Evolutionary conservation across 2,797 vertebrate genomes (phyloP).

Genomic region (Ceryle rudis): DNA sequence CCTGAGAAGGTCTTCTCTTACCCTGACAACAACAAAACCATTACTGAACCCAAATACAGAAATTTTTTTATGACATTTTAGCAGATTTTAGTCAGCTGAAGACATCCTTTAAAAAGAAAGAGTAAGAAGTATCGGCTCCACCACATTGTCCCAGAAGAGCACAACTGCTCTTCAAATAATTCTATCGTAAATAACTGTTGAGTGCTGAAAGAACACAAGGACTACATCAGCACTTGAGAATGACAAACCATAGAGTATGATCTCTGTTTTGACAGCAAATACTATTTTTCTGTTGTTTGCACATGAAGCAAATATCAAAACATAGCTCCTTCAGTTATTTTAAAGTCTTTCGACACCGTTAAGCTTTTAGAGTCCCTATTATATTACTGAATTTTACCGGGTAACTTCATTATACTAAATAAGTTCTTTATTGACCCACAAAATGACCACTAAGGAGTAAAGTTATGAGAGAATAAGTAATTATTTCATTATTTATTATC

Average conservation of each 20-base stretch:
- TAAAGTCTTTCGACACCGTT: neutral
- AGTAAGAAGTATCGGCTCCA: neutral
- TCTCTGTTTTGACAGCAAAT: neutral
- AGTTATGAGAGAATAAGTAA: neutral
- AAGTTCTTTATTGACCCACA: neutral
- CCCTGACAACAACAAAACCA: neutral
- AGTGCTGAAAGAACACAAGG: neutral
- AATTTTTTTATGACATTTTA: neutral
- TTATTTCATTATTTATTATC: neutral
- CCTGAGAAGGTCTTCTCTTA: neutral
- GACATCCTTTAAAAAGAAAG: neutral
- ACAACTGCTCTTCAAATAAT: neutral
- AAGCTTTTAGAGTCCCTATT: neutral
- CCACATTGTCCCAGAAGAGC: neutral
- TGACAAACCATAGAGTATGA: neutral
- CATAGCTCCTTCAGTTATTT: neutral
- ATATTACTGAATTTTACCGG: neutral
- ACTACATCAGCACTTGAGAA: neutral
- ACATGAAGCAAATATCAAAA: neutral
- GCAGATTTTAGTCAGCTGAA: neutral
- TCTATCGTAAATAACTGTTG: neutral
- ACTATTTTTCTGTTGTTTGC: neutral
- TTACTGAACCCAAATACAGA: neutral
- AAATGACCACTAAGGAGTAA: neutral
- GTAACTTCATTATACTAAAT: neutral